Evolutionary conservation across 2,888 invertebrate genomes (phyloP).

Genomic region (Heliothis peltigera): DNA sequence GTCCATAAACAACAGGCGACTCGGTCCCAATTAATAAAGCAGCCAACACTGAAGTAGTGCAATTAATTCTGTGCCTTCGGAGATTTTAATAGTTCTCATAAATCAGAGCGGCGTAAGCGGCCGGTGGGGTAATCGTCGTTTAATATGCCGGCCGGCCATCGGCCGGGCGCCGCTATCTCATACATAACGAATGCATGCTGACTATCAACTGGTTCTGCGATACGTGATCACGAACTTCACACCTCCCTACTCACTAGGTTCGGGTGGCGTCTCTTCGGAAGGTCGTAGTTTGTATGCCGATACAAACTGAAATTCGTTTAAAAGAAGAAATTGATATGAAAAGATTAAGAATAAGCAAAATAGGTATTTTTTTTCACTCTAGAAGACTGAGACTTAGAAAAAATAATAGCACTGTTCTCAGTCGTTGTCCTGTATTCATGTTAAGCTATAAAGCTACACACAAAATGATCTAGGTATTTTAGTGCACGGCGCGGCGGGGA

Average conservation of each 20-base stretch:
- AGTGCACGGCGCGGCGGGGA: slow-evolving; percentile 72
- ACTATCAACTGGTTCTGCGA: slow-evolving; percentile 63
- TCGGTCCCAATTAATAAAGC: slow-evolving; percentile 89
- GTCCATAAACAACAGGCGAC: slow-evolving; percentile 88
- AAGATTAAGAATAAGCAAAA: too few relatives aligned
- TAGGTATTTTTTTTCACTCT: too few relatives aligned
- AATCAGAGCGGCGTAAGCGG: slow-evolving; percentile 80
- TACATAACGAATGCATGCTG: slow-evolving; percentile 64
- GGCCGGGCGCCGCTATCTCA: slow-evolving; percentile 46
- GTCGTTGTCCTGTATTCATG: not conserved
- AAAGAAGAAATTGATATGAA: too few relatives aligned
- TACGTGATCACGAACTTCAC: slow-evolving; percentile 54
- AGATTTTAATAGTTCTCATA: slow-evolving; percentile 90
- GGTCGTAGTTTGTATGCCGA: too few relatives aligned
- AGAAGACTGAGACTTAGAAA: too few relatives aligned
- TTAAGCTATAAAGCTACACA: slow-evolving; percentile 31
- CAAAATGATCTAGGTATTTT: slow-evolving; percentile 68
- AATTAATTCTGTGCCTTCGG: slow-evolving; percentile 89
- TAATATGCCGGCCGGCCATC: slow-evolving; percentile 86
- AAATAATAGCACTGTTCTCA: not conserved
- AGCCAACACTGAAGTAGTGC: slow-evolving; percentile 87
- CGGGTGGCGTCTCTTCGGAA: slow-evolving; percentile 8
- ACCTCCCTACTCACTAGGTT: not conserved
- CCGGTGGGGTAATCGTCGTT: slow-evolving; percentile 89
- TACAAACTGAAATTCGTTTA: slow-evolving; percentile 6